A percentile compares a stretch with the other conserved stretches of the same genome.
Evolutionary conservation across 2,113 vertebrate genomes (phyloP).

Genomic region (Aptenodytes forsteri): DNA sequence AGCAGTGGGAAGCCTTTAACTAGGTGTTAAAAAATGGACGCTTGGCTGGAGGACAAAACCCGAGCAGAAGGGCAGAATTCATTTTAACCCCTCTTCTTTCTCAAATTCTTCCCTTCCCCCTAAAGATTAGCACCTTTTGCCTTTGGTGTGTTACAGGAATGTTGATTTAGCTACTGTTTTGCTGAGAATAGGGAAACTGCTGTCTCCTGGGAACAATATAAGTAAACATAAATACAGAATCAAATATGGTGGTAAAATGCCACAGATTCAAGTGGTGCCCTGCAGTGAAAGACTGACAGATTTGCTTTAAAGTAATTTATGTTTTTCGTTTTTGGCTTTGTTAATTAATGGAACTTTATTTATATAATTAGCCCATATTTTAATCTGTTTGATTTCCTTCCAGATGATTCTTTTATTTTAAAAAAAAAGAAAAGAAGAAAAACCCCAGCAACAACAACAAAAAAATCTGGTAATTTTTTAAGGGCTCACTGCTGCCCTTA

Average conservation of each 20-base stretch:
- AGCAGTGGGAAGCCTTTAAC: slow-evolving; percentile 32
- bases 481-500: not conserved
- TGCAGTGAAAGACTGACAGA: not conserved
- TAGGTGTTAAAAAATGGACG: not conserved
- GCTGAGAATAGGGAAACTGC: not conserved
- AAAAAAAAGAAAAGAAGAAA: not conserved
- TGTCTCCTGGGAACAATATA: not conserved
- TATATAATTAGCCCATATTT: not conserved
- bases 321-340: not conserved
- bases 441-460: not conserved
- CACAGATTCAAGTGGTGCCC: not conserved
- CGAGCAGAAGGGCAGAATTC: not conserved
- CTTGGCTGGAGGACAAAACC: not conserved
- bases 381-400: not conserved
- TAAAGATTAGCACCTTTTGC: not conserved
- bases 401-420: not conserved
- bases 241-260: not conserved
- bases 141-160: not conserved
- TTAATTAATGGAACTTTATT: not conserved
- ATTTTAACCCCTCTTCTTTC: not conserved
- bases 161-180: not conserved
- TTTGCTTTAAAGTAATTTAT: not conserved
- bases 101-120: not conserved
- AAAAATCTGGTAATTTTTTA: not conserved
- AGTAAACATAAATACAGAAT: not conserved